phyloP scores from a whole-genome alignment of 2,888 invertebrate genomes.

The Drosophila paramelanica region DNA sequence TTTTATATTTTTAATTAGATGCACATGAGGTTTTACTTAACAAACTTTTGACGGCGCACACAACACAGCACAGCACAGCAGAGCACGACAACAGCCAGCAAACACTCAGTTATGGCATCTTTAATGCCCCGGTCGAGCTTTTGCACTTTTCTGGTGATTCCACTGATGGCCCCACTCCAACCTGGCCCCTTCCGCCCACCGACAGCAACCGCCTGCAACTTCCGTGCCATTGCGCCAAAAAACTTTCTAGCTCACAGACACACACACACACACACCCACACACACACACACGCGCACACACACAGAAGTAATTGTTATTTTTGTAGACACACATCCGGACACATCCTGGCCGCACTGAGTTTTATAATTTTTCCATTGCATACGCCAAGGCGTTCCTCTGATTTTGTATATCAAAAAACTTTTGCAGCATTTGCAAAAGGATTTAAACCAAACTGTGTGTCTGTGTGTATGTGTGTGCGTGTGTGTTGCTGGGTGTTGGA shows the following conservation, averaged over 20 bases:
- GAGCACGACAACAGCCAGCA: constrained; percentile 16
- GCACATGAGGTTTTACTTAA: constrained; percentile 79
- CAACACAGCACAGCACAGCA: constrained; percentile 4
- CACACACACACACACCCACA: constrained; percentile 18
- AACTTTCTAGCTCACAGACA: constrained; percentile 55
- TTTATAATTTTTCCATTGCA: constrained; percentile 62
- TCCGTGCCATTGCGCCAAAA: constrained; percentile 72
- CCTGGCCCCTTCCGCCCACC: background rate
- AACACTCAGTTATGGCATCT: constrained; percentile 72
- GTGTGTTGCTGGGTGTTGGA: background rate
- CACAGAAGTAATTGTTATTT: constrained; percentile 52
- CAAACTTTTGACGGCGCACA: constrained; percentile 67
- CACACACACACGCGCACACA: background rate
- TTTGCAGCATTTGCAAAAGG: constrained; percentile 41
- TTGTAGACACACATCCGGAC: constrained; percentile 69
- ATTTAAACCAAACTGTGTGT: constrained; percentile 21
- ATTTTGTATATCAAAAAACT: constrained; percentile 66
- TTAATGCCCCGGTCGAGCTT: constrained; percentile 66
- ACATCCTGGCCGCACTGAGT: constrained; percentile 50
- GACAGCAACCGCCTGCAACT: constrained; percentile 47
- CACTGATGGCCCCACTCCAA: constrained; percentile 4
- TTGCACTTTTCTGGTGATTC: constrained; percentile 49
- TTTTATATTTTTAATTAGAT: constrained; percentile 81
- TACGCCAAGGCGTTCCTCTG: constrained; percentile 53
- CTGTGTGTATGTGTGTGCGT: constrained; percentile 10